Base-by-base conservation (phyloP, 2,113 vertebrate species). In the Salvator merianae region DNA sequence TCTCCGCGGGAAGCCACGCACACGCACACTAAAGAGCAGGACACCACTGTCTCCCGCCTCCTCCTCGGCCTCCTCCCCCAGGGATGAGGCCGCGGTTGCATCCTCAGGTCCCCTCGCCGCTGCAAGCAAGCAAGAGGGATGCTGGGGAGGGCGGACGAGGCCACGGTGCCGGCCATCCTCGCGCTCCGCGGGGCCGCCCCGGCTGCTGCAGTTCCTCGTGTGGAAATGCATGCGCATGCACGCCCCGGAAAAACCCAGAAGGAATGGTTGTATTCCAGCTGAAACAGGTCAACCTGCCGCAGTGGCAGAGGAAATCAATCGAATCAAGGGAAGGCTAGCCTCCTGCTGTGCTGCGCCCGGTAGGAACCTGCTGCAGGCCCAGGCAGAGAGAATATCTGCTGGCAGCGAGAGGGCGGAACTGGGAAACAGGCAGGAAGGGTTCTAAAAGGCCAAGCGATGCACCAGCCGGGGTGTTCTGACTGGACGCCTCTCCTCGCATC, bases 51-150 rank as follows among this genome's bases (percentile, higher is more conserved):
- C 87, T 81, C 32, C 0, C 24, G 12, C 28, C 82, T 89, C 89
- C 47, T 20, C 20, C 1, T 53, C 40, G 84, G 85, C 90, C 88
- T 92, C 4, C 66, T 88, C 82, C 88, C 70, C 77, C 89, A 92
- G 74, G 38, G 91, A 84, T 86, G 88, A 2, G n/a, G n/a, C n/a
- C 90, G 84, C 0, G 43, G 84, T 82, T 88, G 84, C 91, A 89
- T 68, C n/a, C n/a, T n/a, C 89, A 89, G 71, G 86, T 80, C 47
- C 81, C 86, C 70, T 88, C 89, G 84, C 87, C 86, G 81, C 82
- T 81, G 73, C n/a, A 81, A n/a, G 77, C 81, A 72, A 81, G 65
- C 62, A 89, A 88, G 91, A 81, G 86, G 55, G 12, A 6, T 32
- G 2, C 10, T 84, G 77, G 88, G 88, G 87, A n/a, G 12, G 1